Evolutionary conservation across 2,113 vertebrate species (phyloP).

Genomic region (Genyomyrus donnyi): DNA sequence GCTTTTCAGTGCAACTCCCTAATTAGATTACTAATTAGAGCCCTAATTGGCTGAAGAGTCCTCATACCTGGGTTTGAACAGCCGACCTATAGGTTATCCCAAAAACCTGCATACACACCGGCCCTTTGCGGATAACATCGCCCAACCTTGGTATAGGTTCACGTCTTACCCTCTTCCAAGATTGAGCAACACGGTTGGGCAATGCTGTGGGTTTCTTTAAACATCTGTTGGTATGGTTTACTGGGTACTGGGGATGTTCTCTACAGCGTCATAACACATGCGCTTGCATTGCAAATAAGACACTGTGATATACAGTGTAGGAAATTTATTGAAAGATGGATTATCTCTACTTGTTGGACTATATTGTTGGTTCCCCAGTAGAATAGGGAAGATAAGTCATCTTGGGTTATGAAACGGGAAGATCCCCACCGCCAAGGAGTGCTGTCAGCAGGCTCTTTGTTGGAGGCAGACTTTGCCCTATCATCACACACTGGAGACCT

Average conservation of each 20-base stretch:
- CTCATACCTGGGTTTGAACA: too few species aligned
- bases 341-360: neutral
- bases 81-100: too few species aligned
- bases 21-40: too few species aligned
- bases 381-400: neutral
- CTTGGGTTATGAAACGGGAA: neutral
- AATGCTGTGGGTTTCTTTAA: neutral
- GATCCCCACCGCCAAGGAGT: neutral
- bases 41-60: too few species aligned
- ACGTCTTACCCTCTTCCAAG: neutral
- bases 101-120: too few species aligned
- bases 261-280: neutral
- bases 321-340: neutral
- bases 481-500: constrained; percentile 22
- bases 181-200: neutral
- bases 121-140: too few species aligned
- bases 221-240: neutral
- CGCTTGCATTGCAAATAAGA: neutral
- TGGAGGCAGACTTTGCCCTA: constrained; percentile 56
- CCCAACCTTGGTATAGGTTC: neutral
- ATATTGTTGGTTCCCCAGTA: neutral
- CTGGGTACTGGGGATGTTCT: neutral
- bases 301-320: neutral
- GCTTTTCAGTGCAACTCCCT: too few species aligned
- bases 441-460: constrained; percentile 35